Base-by-base conservation (phyloP, 2,888 invertebrate species). In the Uloborus plumipes region DNA sequence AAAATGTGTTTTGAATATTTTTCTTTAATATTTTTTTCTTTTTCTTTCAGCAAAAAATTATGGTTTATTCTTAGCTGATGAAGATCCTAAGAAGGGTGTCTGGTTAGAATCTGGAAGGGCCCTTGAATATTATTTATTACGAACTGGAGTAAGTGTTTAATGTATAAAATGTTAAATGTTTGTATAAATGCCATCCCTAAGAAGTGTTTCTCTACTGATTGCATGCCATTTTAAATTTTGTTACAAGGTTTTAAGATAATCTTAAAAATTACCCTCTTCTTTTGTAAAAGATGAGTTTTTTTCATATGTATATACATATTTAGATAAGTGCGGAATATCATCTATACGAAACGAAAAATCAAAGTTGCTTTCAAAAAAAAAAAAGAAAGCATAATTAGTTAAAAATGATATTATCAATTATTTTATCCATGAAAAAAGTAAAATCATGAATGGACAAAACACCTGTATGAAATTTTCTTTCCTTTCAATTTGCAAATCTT, bases 71-170 rank as follows among this genome's bases (percentile, higher is more conserved):
- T 92, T 99, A 87, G 94, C 98, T 66, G 98, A 98, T 88, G 98
- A 99, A 88, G 98, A 99, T 89, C 94, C 94, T 87, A 96, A 96
- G 90, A 97, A 97, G 88, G 97, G 98, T 49, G 96, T 99, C 76
- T 99, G 99, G 99, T 91, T 99, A 88, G 99, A 99, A 89, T 94
- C 96, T 16, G 96, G 95, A 18, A 92, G 98, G 85, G 95, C 94
- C 87, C 92, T 99, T 86, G 98, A 98, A 90, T 99, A 99, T 90
- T 99, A 99, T 90, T 94, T 99, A 88, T 92, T 99, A 86, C 92
- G 97, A 88, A 97, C 95, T 89, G 95, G 96, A 85, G 91, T 91
- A 88, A 87, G 90, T 86, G 31, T 62, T 47, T 47, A 7, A 39
- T 55, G 59, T 22, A 65, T 20, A 4, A 20, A 58, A 1, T 58